Evolutionary conservation across 2,113 vertebrate genomes (phyloP).

Genomic region (Odobenus rosmarus): DNA sequence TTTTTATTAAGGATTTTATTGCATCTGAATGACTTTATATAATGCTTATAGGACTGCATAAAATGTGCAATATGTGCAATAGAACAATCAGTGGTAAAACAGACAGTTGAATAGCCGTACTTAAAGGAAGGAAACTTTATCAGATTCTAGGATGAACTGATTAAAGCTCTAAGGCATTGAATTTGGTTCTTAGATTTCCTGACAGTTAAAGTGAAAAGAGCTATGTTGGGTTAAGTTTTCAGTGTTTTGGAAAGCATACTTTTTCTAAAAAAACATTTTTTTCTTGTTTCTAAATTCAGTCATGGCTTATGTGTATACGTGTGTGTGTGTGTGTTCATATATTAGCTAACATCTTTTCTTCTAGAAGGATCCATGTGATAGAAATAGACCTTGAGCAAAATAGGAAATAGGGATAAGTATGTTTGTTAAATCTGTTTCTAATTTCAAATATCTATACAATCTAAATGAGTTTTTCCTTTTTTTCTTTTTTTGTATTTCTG

Average conservation of each 20-base stretch:
- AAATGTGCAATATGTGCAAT: not conserved
- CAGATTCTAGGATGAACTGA: constrained; percentile 44
- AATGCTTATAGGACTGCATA: not conserved
- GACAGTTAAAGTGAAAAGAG: constrained; percentile 32
- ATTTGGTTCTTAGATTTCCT: constrained; percentile 68
- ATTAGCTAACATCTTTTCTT: not conserved
- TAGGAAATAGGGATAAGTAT: not conserved
- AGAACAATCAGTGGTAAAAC: constrained; percentile 7
- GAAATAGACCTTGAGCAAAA: constrained; percentile 52
- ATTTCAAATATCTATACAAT: not conserved
- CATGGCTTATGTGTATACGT: not conserved
- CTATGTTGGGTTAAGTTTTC: constrained; percentile 27
- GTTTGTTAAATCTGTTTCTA: not conserved
- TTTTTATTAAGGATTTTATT: constrained; percentile 38
- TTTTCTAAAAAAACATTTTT: constrained; percentile 2
- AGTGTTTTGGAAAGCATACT: constrained; percentile 5
- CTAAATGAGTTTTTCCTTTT: not conserved
- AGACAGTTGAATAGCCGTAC: not conserved
- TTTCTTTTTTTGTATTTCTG: not conserved
- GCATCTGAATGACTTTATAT: not conserved
- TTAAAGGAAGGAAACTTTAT: constrained; percentile 40
- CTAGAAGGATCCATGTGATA: not conserved
- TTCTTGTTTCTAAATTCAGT: not conserved
- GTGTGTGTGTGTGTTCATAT: not conserved
- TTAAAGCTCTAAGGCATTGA: not conserved